Conservation (phyloP, 1,140 invertebrate species). For the Zophobas atratus region DNA sequence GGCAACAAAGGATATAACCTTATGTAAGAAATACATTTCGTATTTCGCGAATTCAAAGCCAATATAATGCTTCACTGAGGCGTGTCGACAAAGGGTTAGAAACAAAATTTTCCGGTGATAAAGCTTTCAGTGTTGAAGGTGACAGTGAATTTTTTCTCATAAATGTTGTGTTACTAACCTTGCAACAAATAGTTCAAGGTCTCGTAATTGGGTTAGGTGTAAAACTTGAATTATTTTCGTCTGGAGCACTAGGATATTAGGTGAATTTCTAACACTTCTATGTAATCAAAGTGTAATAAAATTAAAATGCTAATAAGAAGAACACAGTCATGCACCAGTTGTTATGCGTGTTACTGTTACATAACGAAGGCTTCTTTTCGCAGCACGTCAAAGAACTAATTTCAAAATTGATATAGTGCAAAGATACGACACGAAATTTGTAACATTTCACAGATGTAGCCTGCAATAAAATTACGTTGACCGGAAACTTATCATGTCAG, state of each 20-base stretch:
- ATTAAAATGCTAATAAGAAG: conserved; percentile 22
- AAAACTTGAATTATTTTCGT: conserved; percentile 24
- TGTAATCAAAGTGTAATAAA: conserved; percentile 31
- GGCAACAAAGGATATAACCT: neutral
- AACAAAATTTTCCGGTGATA: conserved; percentile 3
- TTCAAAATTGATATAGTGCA: neutral
- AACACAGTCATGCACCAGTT: conserved; percentile 28
- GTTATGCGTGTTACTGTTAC: conserved; percentile 20
- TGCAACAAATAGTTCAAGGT: conserved; percentile 27
- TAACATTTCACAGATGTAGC: too few relatives aligned
- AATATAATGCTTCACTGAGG: neutral
- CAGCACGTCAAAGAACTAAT: neutral
- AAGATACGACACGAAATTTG: neutral
- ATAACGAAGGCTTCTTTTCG: conserved; percentile 7
- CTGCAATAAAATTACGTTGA: neutral
- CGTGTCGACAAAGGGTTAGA: conserved; percentile 1
- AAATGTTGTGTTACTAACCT: conserved; percentile 15
- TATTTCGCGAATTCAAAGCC: neutral
- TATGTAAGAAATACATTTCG: neutral
- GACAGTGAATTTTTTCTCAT: conserved; percentile 23
- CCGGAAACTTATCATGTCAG: too few relatives aligned
- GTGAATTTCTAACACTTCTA: conserved; percentile 9
- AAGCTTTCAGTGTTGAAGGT: conserved; percentile 4
- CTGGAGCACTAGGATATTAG: conserved; percentile 19
- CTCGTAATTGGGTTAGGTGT: conserved; percentile 20